A percentile compares a stretch with the other conserved stretches of the same genome.
Evolutionary conservation across 2,888 invertebrate species (phyloP).

Genomic region (Thereva unica): DNA sequence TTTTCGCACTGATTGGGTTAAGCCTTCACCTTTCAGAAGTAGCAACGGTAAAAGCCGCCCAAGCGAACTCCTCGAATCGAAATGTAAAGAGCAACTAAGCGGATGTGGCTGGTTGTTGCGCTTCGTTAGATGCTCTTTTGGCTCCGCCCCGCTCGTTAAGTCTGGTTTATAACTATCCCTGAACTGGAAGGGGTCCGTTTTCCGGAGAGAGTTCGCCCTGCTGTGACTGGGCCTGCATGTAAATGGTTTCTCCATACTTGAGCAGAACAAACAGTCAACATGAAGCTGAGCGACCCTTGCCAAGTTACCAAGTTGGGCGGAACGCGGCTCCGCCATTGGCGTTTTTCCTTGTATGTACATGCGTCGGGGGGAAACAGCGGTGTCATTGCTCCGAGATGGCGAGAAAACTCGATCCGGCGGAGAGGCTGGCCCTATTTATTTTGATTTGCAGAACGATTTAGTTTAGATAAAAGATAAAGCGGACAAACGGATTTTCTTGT

Average conservation of each 20-base stretch:
- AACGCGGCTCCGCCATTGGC: not conserved
- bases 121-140: conserved; percentile 3
- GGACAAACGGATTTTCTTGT: conserved; percentile 38
- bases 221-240: not conserved
- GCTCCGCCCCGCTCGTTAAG: conserved; percentile 19
- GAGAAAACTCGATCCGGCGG: not conserved
- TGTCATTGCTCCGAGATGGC: not conserved
- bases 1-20: conserved; percentile 7
- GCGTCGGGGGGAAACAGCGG: not conserved
- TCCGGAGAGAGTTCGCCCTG: not conserved
- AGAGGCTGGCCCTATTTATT: conserved; percentile 37
- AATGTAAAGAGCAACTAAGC: conserved; percentile 51
- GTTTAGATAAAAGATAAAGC: conserved; percentile 36
- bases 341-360: too few species aligned
- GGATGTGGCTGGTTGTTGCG: conserved; percentile 18
- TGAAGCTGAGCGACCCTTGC: too few species aligned
- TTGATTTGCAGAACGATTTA: conserved; percentile 43
- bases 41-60: conserved; percentile 42
- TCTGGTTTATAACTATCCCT: not conserved
- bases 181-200: too few species aligned
- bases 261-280: too few species aligned
- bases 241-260: too few species aligned
- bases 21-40: conserved; percentile 7
- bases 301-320: conserved; percentile 29
- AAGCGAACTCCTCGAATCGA: conserved; percentile 51